Evolutionary conservation across 2,113 vertebrate genomes (phyloP).

Genomic region (Zapornia atra): DNA sequence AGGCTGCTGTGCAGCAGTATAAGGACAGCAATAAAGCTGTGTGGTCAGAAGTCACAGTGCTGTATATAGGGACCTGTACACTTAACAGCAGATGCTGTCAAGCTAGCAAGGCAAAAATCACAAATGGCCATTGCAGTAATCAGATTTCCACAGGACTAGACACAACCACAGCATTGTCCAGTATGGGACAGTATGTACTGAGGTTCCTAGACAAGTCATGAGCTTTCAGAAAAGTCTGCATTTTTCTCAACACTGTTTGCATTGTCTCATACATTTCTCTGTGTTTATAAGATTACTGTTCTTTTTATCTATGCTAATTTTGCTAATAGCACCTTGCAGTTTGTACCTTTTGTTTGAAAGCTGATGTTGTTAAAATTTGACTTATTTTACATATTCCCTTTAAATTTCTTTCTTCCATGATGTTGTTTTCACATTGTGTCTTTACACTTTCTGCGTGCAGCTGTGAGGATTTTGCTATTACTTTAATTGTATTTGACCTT

Average conservation of each 20-base stretch:
- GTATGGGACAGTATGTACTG: background rate
- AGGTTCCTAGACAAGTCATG: background rate
- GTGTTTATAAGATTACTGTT: background rate
- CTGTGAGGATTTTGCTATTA: background rate
- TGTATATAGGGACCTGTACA: background rate
- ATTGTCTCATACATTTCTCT: background rate
- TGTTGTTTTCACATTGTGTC: background rate
- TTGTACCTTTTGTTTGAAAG: background rate
- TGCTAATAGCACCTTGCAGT: slow-evolving; percentile 2
- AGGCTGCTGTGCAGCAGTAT: background rate
- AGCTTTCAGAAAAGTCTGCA: background rate
- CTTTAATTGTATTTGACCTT: background rate
- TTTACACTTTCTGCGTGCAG: background rate
- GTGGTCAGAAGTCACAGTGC: background rate
- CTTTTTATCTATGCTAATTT: background rate
- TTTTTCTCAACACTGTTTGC: background rate
- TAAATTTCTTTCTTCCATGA: background rate
- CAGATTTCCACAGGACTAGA: background rate
- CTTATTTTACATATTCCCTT: slow-evolving; percentile 2
- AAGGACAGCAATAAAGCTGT: background rate
- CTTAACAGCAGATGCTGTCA: background rate
- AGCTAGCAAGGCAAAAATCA: background rate
- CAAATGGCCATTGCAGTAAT: background rate
- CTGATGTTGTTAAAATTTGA: background rate
- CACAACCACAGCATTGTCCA: background rate